Evolutionary conservation across 53 echinoderm and acorn worm genomes (phyloP), one percentile per base, ranked within the genome.

Genomic region (Holothuria leucospilota): DNA sequence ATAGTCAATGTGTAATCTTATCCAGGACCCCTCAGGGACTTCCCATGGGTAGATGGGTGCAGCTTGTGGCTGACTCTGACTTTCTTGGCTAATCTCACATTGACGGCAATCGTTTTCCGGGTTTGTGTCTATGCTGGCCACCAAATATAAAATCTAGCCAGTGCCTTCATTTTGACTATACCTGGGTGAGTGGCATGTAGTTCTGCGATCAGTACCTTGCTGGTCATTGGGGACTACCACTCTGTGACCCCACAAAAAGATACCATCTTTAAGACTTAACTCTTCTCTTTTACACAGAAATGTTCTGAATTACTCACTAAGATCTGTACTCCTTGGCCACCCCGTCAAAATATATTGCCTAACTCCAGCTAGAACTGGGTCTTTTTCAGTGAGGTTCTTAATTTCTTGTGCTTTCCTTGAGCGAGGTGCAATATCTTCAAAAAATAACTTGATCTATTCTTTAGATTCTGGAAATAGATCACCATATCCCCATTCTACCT

Each of bases 81-180:
- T n/a, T n/a, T n/a, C n/a, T n/a, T n/a, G n/a, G n/a, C n/a, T n/a
- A n/a, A n/a, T n/a, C n/a, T n/a, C n/a, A n/a, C n/a, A n/a, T n/a
- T n/a, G n/a, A n/a, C n/a, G n/a, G n/a, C 66, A 73, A 4, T 68
- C 2, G 15, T 40, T 58, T 68, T 86, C 86, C 38, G 86, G 21
- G 13, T n/a, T n/a, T 46, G 71, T 86, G 74, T 90, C 90, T 46
- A 90, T 4, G 58, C 60, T 63, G 92, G 89, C n/a, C 92, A 92
- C 89, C 92, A 92, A 11, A 92, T 18, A 51, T 83, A 92, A 0
- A 87, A 92, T 8, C 92, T n/a, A n/a, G n/a, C n/a, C n/a, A n/a
- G n/a, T n/a, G n/a, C n/a, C n/a, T n/a, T n/a, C n/a, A n/a, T n/a
- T n/a, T n/a, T n/a, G n/a, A n/a, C n/a, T n/a, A n/a, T n/a, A n/a